Evolutionary conservation across 2,113 vertebrate species (phyloP), one percentile per base, ranked within the genome.

Genomic region (Illadopsis cleaveri): DNA sequence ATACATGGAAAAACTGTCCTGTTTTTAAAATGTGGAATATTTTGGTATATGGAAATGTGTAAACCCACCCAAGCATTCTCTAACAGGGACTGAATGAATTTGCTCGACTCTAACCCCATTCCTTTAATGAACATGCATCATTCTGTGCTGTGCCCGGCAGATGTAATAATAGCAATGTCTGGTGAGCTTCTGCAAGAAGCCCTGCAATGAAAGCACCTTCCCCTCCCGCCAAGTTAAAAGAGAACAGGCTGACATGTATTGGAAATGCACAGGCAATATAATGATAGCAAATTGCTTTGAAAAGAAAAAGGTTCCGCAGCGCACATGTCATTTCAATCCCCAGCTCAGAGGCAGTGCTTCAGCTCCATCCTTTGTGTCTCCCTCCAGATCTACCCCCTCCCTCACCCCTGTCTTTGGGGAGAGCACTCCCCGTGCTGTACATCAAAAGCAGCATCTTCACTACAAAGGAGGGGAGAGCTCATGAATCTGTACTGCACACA

Each of bases 271-370:
- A n/a, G 95, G 96, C 95, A 84, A 94, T 92, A 90, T 97, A 97
- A 97, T 97, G 97, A 97, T 94, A 96, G 97, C 95, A 97, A 97
- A 97, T 97, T 97, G 94, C 95, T 95, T 76, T 91, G 96, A 54
- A 88, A 96, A 97, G 94, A 83, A 96, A 96, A 96, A 96, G 97
- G 95, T 95, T 97, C 86, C 45, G 1, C 1, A 21, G 95, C 4
- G 13, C 84, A 91, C 82, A 71, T 97, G 96, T 97, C 94, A 96
- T 97, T 96, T 96, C 96, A 94, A 89, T 89, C 93, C 89, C 35
- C 7, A 13, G 69, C 86, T 93, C 66, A 0, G 9, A 96, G 84
- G 96, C 89, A 94, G 76, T n/a, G 81, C 93, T 96, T 96, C 93
- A 92, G 95, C 89, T 95, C 89, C 84, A 54, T 97, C 92, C 75